Evolutionary conservation across 2,888 invertebrate species (phyloP), one percentile per base, ranked within the genome.

Genomic region (Heliothis peltigera): DNA sequence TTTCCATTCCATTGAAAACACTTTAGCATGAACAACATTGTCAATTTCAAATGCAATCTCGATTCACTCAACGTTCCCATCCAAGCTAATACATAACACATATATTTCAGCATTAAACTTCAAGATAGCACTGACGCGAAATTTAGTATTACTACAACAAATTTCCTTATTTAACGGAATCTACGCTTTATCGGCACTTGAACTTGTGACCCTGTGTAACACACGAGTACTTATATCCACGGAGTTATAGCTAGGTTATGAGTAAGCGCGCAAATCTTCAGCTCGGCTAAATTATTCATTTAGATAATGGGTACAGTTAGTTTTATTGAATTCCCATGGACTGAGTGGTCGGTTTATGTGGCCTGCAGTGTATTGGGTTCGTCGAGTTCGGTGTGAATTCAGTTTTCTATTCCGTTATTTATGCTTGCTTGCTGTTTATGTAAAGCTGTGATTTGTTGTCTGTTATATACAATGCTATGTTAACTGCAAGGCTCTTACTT

Each of bases 271-370:
- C 87, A 86, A 86, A 88, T 89, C 87, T 87, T 77, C 76, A 71
- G 51, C 72, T 56, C 15, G 35, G 84, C 85, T 88, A 87, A 91
- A 89, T 92, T 91, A 91, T 90, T 91, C 89, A 91, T 89, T 89
- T 87, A 87, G 89, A 92, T 91, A 92, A 91, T 89, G 70, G 79
- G 43, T 68, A 79, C 91, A 87, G 91, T 92, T 91, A 87, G 85
- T 83, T 87, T 88, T 89, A 91, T 92, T 91, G 87, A 90, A 89
- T 88, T 81, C 81, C 71, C 63, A 62, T 72, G 65, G 73, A 73
- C 76, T 61, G 54, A 57, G 59, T 74, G 59, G 60, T 60, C 47
- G 44, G 42, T 32, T 53, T 44, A 19, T 42, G 49, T 46, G 64
- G 49, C 22, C 25, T 17, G 39, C 15, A 43, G 35, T 55, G 15